Percentiles rank a stretch among this genome's conserved stretches.
phyloP scores from a whole-genome alignment of 2,113 vertebrate species.

The Engystomops pustulosus region DNA sequence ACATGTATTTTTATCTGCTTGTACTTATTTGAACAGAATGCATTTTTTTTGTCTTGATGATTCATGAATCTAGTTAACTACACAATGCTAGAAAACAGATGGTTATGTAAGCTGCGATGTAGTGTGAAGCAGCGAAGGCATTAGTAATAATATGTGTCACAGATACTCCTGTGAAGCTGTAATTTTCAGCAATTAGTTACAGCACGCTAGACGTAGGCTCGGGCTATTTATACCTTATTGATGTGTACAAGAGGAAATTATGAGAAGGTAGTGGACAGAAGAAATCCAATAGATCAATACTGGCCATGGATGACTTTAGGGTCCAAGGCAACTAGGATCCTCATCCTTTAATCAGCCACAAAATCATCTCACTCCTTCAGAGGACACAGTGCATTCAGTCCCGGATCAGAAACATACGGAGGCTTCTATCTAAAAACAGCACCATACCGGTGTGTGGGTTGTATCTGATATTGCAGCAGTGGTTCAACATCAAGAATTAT shows the following conservation, averaged over 20 bases:
- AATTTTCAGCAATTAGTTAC: conserved; percentile 56
- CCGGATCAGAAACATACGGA: too few relatives aligned
- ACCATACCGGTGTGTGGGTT: too few relatives aligned
- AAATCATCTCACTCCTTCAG: too few relatives aligned
- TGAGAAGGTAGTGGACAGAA: too few relatives aligned
- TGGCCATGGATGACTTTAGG: too few relatives aligned
- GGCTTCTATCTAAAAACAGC: too few relatives aligned
- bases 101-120: conserved; percentile 64
- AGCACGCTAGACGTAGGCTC: neutral
- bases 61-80: conserved; percentile 63
- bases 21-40: conserved; percentile 61
- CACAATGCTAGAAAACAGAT: conserved; percentile 64
- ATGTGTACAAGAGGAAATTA: neutral
- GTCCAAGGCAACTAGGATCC: too few relatives aligned
- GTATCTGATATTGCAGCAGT: too few relatives aligned
- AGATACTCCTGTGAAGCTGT: conserved; percentile 38
- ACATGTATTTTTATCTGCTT: conserved; percentile 59
- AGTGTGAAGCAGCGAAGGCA: conserved; percentile 52
- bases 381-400: too few relatives aligned
- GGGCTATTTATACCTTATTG: neutral
- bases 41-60: conserved; percentile 65
- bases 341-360: too few relatives aligned
- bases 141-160: conserved; percentile 52
- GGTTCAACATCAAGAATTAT: too few relatives aligned
- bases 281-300: neutral